Percentiles rank a stretch among this genome's conserved stretches.
phyloP scores from a whole-genome alignment of 2,797 vertebrate species.

The Momotus momota region DNA sequence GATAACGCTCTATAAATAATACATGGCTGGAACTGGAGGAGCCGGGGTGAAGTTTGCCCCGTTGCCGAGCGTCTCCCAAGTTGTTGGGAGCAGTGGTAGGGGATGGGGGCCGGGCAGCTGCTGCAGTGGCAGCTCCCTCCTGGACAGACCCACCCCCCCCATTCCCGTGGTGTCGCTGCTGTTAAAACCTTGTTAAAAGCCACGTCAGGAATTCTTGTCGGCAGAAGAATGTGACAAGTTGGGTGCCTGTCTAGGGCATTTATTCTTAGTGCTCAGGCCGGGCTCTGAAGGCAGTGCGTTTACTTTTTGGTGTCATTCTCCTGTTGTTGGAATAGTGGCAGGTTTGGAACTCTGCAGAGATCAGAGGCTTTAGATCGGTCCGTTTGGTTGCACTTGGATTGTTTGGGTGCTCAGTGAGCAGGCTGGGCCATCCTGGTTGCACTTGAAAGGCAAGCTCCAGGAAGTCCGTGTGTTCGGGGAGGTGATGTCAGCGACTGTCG shows the following conservation, averaged over 20 bases:
- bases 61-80: background rate
- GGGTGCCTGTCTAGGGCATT: background rate
- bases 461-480: background rate
- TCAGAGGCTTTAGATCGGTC: rapidly evolving
- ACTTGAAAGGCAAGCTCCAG: rapidly evolving
- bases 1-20: background rate
- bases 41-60: rapidly evolving
- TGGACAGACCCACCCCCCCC: background rate
- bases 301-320: background rate
- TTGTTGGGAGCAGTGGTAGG: rapidly evolving
- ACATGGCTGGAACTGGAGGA: background rate
- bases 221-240: background rate
- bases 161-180: background rate
- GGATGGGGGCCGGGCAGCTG: rapidly evolving
- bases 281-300: background rate
- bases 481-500: background rate
- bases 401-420: background rate
- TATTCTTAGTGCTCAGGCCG: background rate
- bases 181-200: background rate
- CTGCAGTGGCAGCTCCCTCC: background rate
- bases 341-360: background rate
- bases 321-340: background rate
- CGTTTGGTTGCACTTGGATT: background rate
- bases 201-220: background rate
- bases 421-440: background rate